Evolutionary conservation across 2,113 vertebrate genomes (phyloP), one percentile per base, ranked within the genome.

Genomic region (Crypturellus undulatus): DNA sequence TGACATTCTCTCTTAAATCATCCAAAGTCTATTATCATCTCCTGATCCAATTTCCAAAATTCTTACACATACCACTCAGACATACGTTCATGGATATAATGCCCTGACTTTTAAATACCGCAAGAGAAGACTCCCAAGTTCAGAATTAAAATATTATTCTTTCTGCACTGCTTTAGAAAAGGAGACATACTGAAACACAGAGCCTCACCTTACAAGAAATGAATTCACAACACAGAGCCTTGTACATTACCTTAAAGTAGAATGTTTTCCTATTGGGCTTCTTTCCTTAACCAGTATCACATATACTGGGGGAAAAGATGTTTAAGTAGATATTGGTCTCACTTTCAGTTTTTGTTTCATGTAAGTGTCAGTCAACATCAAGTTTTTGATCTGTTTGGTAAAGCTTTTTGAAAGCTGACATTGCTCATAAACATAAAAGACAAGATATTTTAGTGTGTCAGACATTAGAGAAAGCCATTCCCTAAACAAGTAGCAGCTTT

Each of bases 1-100:
- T 73, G 69, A 82, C 68, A 28, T 25, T 77, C 56, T 68, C 40
- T 68, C 76, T 82, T 82, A 89, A 95, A 90, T 88, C 92, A 94
- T 49, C 42, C 36, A 90, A 86, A 92, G 28, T 21, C 32, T 64
- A 25, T 77, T 60, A 90, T 76, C 58, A 91, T 38, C 10, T 13
- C 28, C 28, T 18, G 22, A 83, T 70, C 43, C 68, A 64, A 89
- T 80, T 87, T 83, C 69, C 79, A 72, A 52, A 51, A 42, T 28
- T 64, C 51, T 86, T 65, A 64, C 43, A 70, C 26, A 5, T 42
- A 56, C 26, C 65, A 12, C 28, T 87, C 71, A 54, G 49, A 70
- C 19, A 56, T 13, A 9, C 28, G 54, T 88, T 42, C 40, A 52
- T 17, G 11, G 45, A 69, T 42, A 24, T 17, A 65, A 60, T 15